Percentiles rank a stretch among this genome's conserved stretches.
Conservation (phyloP, 2,797 vertebrate genomes). For the Discoglossus pictus region DNA sequence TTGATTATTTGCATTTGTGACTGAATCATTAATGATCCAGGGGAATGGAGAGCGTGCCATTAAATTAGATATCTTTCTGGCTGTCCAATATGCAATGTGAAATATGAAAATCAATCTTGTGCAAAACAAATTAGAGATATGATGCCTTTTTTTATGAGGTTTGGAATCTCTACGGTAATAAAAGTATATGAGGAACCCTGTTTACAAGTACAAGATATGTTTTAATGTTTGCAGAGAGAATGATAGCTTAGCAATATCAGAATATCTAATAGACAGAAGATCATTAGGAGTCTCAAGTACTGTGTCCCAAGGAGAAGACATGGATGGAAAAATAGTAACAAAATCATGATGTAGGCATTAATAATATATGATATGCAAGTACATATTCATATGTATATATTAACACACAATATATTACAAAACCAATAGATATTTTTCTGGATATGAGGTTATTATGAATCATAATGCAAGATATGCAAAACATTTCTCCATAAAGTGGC, state of each 20-base stretch:
- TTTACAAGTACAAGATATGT: not conserved
- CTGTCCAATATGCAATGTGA: not conserved
- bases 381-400: too few species aligned
- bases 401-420: too few species aligned
- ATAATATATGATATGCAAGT: too few species aligned
- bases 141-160: not conserved
- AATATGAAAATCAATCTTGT: constrained; percentile 4
- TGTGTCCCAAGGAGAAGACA: too few species aligned
- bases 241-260: not conserved
- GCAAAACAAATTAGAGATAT: constrained; percentile 3
- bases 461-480: too few species aligned
- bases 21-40: constrained; percentile 35
- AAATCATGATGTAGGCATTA: too few species aligned
- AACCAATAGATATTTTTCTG: too few species aligned
- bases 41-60: constrained; percentile 6
- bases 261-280: not conserved
- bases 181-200: not conserved
- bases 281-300: too few species aligned
- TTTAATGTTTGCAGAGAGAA: not conserved
- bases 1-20: constrained; percentile 22
- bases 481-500: too few species aligned
- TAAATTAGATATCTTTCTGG: constrained; percentile 1
- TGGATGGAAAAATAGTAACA: too few species aligned
- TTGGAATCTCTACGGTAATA: not conserved
- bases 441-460: too few species aligned